Base-by-base conservation (phyloP, 2,888 invertebrate species). In the Rhimphoctona megacephalus region DNA sequence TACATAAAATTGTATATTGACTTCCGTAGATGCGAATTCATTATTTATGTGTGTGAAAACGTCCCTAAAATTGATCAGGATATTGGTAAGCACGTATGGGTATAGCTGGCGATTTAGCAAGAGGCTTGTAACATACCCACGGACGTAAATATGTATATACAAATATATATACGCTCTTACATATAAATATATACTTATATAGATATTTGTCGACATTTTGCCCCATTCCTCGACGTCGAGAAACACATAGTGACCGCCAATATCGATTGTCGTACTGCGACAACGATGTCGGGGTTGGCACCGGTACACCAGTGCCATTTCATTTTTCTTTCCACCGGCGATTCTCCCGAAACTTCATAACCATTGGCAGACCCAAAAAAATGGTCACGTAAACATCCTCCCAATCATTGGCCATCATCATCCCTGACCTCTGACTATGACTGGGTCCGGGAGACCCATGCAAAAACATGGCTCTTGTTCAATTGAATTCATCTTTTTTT, bases 261-360 rank as follows among this genome's bases (percentile, higher is more conserved):
- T 92, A 93, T 93, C 92, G 93, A 93, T 93, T 92, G 92, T 92
- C 93, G 91, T 93, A 93, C 91, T 92, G 92, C 93, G 93, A 93
- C 92, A 92, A 89, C 89, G 88, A 86, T 88, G 90, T 90, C 90
- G 90, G 88, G 90, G 30, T 90, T 91, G 91, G 91, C 91, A 91
- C 90, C 88, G 85, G 88, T 83, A 86, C 57, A 46, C 87, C 89
- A 90, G 89, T 85, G 89, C 87, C 89, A 87, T 88, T 87, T 74
- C 43, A 66, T 66, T 81, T 82, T 67, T 76, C 33, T 54, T 19
- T 66, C 69, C 30, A 25, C n/a, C 64, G 17, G n/a, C 6, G 52
- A 73, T 52, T 36, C 22, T 1, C 54, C 33, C 19, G 54, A 54
- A 36, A 17, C 30, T 61, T 61, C 17, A 30, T 30, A 61, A 30